Evolutionary conservation across 1,140 invertebrate genomes (phyloP), one percentile per base, ranked within the genome.

Genomic region (Atopsyche davidsoni): DNA sequence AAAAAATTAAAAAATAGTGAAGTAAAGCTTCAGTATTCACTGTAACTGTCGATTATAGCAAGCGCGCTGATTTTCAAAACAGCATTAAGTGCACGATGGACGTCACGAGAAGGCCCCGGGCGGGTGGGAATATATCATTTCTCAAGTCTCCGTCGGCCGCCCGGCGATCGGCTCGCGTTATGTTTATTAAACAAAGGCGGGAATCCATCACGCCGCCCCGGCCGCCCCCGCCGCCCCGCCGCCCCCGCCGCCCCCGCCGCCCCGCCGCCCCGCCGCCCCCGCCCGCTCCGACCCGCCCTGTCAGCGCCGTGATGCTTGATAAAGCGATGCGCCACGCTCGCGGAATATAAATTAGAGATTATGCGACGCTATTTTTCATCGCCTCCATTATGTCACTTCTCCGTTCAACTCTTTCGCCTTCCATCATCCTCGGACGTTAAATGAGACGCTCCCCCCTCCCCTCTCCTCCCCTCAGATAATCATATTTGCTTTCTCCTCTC

Each of bases 341-440:
- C 57, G 51, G 57, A 58, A 58, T 58, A 58, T 58, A 58, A 58
- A 58, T 58, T 58, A 55, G 48, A 58, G 57, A 58, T 58, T 58
- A 58, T 55, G 51, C 48, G 52, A 55, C 48, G 49, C 57, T 45
- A 58, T 58, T 58, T 58, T 58, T 58, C 57, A 58, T 55, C 53
- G 32, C 40, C 44, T 41, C 52, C 53, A 53, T 58, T 58, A 53
- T 53, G 53, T 55, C 51, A 34, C 38, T 36, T 39, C 44, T 48
- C 23, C 34, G 31, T 40, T 50, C 47, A 55, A 55, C 46, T 49
- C 53, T 50, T 54, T 54, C 46, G n/a, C 31, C 44, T 35, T 11
- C 28, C 21, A 28, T 14, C 17, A 6, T 21, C 11, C n/a, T 14
- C 38, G 19, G 13, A n/a, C 6, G 3, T 3, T n/a, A 13, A n/a